These are phyloP conservation scores for Xenopus petersii DNA, from an alignment of 2,797 vertebrate genomes.

Conservation along the genomic window DNA sequence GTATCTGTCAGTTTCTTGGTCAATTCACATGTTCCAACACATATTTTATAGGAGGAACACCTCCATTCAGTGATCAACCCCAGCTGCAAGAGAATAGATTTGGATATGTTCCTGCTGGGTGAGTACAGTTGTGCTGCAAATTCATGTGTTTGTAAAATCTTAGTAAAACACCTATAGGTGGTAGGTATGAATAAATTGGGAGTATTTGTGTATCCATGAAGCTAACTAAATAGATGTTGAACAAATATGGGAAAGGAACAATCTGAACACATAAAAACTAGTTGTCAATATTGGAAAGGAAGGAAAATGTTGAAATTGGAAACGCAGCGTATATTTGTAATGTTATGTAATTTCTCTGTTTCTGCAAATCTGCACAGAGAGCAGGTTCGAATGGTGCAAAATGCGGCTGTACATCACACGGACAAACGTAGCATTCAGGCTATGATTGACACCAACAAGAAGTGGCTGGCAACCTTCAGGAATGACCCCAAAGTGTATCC, in stretches of 20 bases:
- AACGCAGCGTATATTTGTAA: too few relatives aligned
- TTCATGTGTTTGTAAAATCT: too few relatives aligned
- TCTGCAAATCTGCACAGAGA: conserved; percentile 58
- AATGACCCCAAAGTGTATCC: conserved; percentile 86
- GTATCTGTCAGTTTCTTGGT: too few relatives aligned
- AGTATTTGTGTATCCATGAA: too few relatives aligned
- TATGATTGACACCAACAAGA: conserved; percentile 81
- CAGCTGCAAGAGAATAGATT: conserved; percentile 52
- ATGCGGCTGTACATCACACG: conserved; percentile 51
- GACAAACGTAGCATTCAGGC: conserved; percentile 68
- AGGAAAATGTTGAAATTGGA: too few relatives aligned
- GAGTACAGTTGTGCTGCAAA: conserved; percentile 35
- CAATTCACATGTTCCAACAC: too few relatives aligned
- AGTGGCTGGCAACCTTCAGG: conserved; percentile 81
- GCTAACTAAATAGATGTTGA: too few relatives aligned
- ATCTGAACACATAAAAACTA: too few relatives aligned
- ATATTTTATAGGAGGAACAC: conserved; percentile 55
- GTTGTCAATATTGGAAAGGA: too few relatives aligned
- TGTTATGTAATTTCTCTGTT: not conserved
- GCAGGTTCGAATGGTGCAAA: conserved; percentile 61
- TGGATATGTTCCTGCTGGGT: conserved; percentile 65
- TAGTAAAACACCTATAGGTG: too few relatives aligned
- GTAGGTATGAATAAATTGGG: too few relatives aligned
- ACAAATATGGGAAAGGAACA: too few relatives aligned
- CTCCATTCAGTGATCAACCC: conserved; percentile 18